These are phyloP conservation scores for Pteropus alecto DNA, from an alignment of 2,113 vertebrate genomes.

Conservation along the genomic window DNA sequence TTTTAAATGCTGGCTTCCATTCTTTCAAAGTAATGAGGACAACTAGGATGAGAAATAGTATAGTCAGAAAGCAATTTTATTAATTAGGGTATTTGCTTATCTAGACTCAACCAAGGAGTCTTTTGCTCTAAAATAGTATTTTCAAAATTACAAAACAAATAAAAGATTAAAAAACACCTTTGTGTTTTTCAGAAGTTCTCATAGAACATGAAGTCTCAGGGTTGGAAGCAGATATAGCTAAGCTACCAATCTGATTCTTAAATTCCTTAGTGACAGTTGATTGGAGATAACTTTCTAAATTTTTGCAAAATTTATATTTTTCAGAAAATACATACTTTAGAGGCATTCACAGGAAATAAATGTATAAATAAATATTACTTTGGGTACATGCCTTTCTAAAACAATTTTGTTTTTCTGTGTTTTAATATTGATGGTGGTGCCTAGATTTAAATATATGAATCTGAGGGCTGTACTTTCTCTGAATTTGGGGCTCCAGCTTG, in stretches of 20 bases:
- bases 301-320: conserved; percentile 20
- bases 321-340: conserved; percentile 24
- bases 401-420: neutral
- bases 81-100: conserved; percentile 59
- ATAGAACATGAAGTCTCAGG: neutral
- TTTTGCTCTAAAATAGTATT: conserved; percentile 41
- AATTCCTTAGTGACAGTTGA: neutral
- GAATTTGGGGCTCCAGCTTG: neutral
- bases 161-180: neutral
- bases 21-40: conserved; percentile 68
- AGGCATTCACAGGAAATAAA: neutral
- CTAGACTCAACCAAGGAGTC: conserved; percentile 23
- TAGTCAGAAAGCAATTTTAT: conserved; percentile 57
- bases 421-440: neutral
- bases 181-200: neutral
- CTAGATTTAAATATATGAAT: neutral
- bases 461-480: neutral
- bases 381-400: neutral
- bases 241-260: neutral
- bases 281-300: conserved; percentile 16
- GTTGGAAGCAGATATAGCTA: neutral
- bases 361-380: neutral
- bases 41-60: conserved; percentile 60
- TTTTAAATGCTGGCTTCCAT: conserved; percentile 63
- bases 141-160: conserved; percentile 49